phyloP scores from a whole-genome alignment of 2,113 vertebrate genomes.

The Microtus pennsylvanicus region DNA sequence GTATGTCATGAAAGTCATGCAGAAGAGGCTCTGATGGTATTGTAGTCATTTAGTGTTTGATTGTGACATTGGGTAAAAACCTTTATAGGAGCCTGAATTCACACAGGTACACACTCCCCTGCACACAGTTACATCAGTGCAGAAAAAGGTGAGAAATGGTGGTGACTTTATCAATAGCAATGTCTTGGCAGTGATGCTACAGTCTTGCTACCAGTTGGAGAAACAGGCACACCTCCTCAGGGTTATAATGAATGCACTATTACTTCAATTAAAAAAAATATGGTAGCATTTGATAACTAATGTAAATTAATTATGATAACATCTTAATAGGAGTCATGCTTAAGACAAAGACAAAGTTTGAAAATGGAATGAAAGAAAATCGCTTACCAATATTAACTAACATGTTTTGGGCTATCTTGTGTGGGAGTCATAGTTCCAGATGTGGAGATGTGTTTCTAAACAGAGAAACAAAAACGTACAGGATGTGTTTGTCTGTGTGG shows the following conservation, averaged over 20 bases:
- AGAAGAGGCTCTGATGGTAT: background rate
- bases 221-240: background rate
- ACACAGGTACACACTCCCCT: background rate
- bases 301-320: background rate
- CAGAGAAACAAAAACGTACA: background rate
- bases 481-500: background rate
- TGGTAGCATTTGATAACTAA: background rate
- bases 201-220: background rate
- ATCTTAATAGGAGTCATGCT: background rate
- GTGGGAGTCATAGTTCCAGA: background rate
- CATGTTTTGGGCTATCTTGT: background rate
- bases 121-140: rapidly evolving
- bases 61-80: background rate
- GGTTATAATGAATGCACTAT: background rate
- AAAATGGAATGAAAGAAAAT: background rate
- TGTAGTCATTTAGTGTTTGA: background rate
- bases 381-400: background rate
- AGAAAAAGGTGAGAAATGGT: background rate
- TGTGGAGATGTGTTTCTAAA: background rate
- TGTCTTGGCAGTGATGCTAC: background rate
- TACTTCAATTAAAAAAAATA: background rate
- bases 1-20: background rate
- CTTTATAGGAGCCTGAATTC: background rate
- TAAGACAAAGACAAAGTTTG: background rate
- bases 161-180: background rate